Evolutionary conservation across 2,797 vertebrate genomes (phyloP).

Genomic region (Gastrophryne carolinensis): DNA sequence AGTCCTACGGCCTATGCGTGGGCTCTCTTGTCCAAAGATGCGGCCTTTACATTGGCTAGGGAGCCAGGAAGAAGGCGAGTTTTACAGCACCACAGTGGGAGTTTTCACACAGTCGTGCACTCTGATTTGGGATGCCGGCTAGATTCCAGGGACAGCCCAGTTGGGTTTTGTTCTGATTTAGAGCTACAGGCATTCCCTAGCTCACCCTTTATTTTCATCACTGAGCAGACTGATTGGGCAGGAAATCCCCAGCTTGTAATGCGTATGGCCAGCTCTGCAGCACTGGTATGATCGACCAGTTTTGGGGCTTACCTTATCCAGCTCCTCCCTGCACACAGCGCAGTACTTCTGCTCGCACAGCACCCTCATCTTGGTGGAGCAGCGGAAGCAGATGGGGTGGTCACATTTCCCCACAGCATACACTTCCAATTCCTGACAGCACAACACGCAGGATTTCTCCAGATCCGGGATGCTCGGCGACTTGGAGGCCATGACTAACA

Average conservation of each 20-base stretch:
- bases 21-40: no score
- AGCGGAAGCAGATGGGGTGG: constrained; percentile 94
- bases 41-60: no score
- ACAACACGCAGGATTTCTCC: constrained; percentile 81
- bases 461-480: constrained; percentile 38
- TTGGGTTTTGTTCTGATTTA: no score
- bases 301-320: constrained; percentile 82
- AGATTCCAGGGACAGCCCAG: not conserved
- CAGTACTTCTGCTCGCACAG: constrained; percentile 96
- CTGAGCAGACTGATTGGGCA: no score
- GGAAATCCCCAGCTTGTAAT: no score
- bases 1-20: no score
- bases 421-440: constrained; percentile 90
- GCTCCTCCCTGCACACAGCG: constrained; percentile 95
- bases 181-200: no score
- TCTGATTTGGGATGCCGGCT: not conserved
- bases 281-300: no score
- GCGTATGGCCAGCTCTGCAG: no score
- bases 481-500: constrained; percentile 64
- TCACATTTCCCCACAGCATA: constrained; percentile 94
- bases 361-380: constrained; percentile 96
- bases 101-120: not conserved
- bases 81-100: no score
- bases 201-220: no score
- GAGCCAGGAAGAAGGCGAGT: no score